Base-by-base conservation (phyloP, 2,888 invertebrate genomes). In the Lathronympha strigana region DNA sequence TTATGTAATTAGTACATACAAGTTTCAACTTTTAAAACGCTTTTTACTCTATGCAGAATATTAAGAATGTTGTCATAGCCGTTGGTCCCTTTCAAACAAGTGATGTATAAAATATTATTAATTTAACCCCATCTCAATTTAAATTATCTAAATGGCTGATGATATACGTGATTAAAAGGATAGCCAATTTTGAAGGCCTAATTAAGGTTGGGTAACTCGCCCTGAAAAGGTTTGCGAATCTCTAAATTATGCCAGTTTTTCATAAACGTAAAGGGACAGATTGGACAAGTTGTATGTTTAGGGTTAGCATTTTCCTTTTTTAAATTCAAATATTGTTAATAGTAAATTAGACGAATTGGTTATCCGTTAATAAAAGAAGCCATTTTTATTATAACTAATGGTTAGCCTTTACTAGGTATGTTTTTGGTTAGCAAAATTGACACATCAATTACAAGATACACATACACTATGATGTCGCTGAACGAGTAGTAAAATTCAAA, bases 191-290 rank as follows among this genome's bases (percentile, higher is more conserved):
- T 11, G 23, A 19, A 38, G 49, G 38, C 21, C 28, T 55, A 63
- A 63, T 63, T 63, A 63, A 55, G 49, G 55, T 63, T 23, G 63
- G 55, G 55, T 63, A 53, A 54, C 36, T 38, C 47, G 21, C 49
- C 36, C 47, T 49, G 19, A 63, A 63, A 55, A 57, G 38, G 55
- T 63, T 57, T 23, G 55, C 21, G 28, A 49, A 55, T 55, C 40
- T 50, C 31, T 11, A 50, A 50, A 63, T 63, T 38, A 58, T 25
- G 40, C 31, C 40, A 21, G 3, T 31, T 63, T 54, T 47, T 55
- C 19, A 17, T 38, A 54, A 25, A 55, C 38, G 36, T 31, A 31
- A 28, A 63, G 31, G 38, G 17, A 21, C 17, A 61, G 36, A 28
- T 38, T 51, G 15, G 28, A 11, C 6, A 17, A 25, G 50, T 28